Evolutionary conservation across 2,888 invertebrate species (phyloP).

Genomic region (Drosophila prolongata): DNA sequence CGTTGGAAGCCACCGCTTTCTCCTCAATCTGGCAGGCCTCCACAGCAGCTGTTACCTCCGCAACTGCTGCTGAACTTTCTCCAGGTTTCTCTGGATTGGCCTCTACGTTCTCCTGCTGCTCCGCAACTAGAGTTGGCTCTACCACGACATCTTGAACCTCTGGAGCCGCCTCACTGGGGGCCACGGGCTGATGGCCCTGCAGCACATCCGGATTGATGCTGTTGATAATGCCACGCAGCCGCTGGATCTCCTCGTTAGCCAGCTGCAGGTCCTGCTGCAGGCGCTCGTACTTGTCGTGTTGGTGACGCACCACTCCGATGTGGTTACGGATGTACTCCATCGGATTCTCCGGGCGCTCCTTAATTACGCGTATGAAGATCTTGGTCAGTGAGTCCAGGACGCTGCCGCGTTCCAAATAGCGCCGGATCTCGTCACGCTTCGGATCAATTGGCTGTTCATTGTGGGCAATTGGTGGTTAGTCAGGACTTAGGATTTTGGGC

Average conservation of each 20-base stretch:
- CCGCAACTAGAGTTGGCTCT: not conserved
- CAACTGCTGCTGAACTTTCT: constrained; percentile 12
- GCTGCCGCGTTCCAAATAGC: constrained; percentile 83
- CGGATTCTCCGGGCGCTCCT: constrained; percentile 82
- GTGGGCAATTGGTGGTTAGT: not conserved
- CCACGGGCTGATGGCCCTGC: constrained; percentile 21
- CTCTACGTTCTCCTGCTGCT: constrained; percentile 15
- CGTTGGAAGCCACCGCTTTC: constrained; percentile 1
- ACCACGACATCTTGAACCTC: constrained; percentile 13
- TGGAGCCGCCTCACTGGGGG: constrained; percentile 1
- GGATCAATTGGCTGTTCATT: constrained; percentile 82
- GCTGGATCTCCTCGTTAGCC: constrained; percentile 75
- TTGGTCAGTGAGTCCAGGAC: constrained; percentile 83
- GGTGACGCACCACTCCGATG: constrained; percentile 79
- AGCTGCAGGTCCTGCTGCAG: constrained; percentile 78
- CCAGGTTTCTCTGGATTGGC: not conserved
- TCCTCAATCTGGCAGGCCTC: constrained; percentile 54
- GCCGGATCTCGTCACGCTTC: constrained; percentile 84
- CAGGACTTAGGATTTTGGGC: not conserved
- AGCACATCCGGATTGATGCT: constrained; percentile 73
- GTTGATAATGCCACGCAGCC: constrained; percentile 72
- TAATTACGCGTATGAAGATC: constrained; percentile 81
- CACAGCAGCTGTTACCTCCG: constrained; percentile 33
- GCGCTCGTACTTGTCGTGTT: constrained; percentile 78
- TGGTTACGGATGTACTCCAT: constrained; percentile 81